Conservation (phyloP, 2,797 vertebrate genomes). For the Anableps anableps region DNA sequence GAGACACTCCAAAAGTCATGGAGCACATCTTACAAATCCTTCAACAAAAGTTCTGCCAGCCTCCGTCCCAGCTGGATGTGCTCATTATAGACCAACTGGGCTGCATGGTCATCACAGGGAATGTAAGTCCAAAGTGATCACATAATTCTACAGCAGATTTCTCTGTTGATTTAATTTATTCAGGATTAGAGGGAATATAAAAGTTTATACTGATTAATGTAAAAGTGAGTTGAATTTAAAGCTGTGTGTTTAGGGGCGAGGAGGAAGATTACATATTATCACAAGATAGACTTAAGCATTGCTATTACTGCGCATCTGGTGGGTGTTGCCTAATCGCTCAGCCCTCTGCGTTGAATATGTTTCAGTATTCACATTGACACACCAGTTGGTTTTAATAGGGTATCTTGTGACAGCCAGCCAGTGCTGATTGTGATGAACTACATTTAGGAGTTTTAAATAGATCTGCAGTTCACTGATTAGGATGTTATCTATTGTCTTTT, state of each 20-base stretch:
- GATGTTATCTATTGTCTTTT: neutral
- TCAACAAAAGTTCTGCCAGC: slow-evolving; percentile 98
- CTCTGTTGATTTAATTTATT: slow-evolving; percentile 1
- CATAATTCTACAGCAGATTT: neutral
- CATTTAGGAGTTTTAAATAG: slow-evolving; percentile 27
- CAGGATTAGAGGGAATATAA: neutral
- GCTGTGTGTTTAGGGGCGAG: neutral
- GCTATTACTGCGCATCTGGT: slow-evolving; percentile 31
- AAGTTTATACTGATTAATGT: neutral
- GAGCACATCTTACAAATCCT: slow-evolving; percentile 97
- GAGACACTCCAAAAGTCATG: slow-evolving; percentile 96
- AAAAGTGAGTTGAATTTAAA: neutral
- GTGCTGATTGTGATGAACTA: neutral
- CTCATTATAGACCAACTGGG: slow-evolving; percentile 97
- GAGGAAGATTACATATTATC: neutral
- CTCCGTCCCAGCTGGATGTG: slow-evolving; percentile 91
- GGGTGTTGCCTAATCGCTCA: slow-evolving; percentile 30
- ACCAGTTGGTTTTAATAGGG: slow-evolving; percentile 14
- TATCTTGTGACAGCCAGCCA: slow-evolving; percentile 8
- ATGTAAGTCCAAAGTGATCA: slow-evolving; percentile 81
- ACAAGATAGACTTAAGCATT: slow-evolving; percentile 22
- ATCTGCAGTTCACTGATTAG: slow-evolving; percentile 5
- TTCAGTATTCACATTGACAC: slow-evolving; percentile 26
- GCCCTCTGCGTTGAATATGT: slow-evolving; percentile 16
- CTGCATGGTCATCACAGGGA: slow-evolving; percentile 97